phyloP scores from a whole-genome alignment of 2,113 vertebrate species.

The Polypterus senegalus region DNA sequence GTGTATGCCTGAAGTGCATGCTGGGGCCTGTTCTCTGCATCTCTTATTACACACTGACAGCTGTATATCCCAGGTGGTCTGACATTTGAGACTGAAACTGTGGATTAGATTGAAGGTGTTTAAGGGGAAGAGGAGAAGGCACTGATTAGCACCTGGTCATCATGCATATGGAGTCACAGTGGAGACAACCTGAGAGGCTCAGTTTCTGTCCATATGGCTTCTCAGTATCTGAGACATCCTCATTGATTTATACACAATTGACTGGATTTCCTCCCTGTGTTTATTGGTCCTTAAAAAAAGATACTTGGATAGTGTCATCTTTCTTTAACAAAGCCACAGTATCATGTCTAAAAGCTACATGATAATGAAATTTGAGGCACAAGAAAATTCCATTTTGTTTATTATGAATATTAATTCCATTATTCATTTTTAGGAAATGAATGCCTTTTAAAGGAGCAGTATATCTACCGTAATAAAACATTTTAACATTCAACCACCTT shows the following conservation, averaged over 20 bases:
- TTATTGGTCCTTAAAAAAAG: conserved; percentile 35
- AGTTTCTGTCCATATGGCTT: conserved; percentile 82
- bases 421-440: no score
- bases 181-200: conserved; percentile 80
- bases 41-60: conserved; percentile 79
- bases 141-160: conserved; percentile 63
- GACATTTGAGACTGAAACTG: conserved; percentile 83
- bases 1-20: conserved; percentile 31
- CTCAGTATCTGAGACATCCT: conserved; percentile 58
- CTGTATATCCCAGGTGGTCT: conserved; percentile 92
- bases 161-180: conserved; percentile 66
- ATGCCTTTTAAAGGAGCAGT: no score
- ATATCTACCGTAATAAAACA: no score
- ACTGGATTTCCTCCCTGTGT: conserved; percentile 40
- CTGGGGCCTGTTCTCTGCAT: conserved; percentile 34
- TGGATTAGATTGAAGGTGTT: conserved; percentile 80
- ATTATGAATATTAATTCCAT: no score
- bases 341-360: no score
- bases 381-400: no score
- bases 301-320: conserved; percentile 22
- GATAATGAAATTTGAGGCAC: no score
- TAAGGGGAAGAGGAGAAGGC: conserved; percentile 54
- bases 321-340: no score
- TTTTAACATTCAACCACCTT: no score
- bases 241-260: conserved; percentile 77